Conservation (phyloP, 1,140 invertebrate genomes). For the Babylonia areolata region DNA sequence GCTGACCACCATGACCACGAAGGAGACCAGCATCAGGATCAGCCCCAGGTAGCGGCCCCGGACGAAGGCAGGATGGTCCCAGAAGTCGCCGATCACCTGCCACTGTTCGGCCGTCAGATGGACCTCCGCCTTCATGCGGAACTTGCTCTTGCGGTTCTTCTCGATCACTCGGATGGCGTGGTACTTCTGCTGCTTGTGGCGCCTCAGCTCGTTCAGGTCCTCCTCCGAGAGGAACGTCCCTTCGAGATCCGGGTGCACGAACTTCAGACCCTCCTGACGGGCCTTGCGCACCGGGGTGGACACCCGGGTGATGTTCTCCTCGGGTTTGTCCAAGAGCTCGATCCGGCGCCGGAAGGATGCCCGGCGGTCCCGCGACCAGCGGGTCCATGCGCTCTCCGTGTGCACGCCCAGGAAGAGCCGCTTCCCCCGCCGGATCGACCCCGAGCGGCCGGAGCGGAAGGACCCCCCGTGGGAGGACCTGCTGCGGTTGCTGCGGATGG, state of each 20-base stretch:
- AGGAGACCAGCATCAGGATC: conserved; percentile 58
- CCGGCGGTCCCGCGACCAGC: conserved; percentile 70
- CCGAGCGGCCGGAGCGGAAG: conserved; percentile 53
- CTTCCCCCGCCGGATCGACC: conserved; percentile 38
- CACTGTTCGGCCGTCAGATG: conserved; percentile 66
- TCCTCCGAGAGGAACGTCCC: conserved; percentile 68
- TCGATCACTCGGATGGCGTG: conserved; percentile 66
- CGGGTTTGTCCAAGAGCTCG: conserved; percentile 66
- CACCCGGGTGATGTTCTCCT: conserved; percentile 59
- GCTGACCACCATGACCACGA: conserved; percentile 58
- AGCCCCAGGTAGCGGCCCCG: conserved; percentile 65
- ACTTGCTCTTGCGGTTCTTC: conserved; percentile 62
- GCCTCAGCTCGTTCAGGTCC: conserved; percentile 67
- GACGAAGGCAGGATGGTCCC: conserved; percentile 70
- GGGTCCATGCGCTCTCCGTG: conserved; percentile 68
- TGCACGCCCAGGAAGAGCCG: conserved; percentile 59
- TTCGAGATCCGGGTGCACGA: conserved; percentile 71
- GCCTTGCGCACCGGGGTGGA: conserved; percentile 74
- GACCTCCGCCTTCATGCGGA: conserved; percentile 55
- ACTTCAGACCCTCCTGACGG: conserved; percentile 70
- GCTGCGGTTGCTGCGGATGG: conserved; percentile 44
- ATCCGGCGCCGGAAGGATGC: conserved; percentile 65
- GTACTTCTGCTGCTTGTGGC: conserved; percentile 65
- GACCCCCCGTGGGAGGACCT: conserved; percentile 57
- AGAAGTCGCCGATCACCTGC: conserved; percentile 68